These are phyloP conservation scores for Procambarus virginalis DNA, from an alignment of 1,140 invertebrate genomes.

Conservation along the genomic window DNA sequence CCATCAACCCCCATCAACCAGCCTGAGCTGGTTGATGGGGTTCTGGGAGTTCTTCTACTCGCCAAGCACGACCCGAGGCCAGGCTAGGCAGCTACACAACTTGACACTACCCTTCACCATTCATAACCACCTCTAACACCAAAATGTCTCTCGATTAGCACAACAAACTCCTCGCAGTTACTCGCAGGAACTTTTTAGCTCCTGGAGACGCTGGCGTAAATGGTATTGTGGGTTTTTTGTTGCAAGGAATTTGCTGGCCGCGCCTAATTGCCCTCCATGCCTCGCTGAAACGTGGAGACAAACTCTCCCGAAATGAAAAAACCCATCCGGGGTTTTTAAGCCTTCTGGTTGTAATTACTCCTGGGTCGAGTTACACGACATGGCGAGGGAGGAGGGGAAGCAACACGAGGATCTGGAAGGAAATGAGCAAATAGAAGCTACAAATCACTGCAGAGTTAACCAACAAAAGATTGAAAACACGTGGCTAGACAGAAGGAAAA, in stretches of 20 bases:
- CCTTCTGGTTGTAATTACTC: conserved; percentile 25
- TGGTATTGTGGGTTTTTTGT: conserved; percentile 16
- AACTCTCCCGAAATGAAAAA: not conserved
- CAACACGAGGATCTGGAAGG: no score
- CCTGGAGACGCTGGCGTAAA: conserved; percentile 20
- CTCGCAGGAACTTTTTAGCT: not conserved
- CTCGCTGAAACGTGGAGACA: conserved; percentile 20
- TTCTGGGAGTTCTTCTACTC: no score
- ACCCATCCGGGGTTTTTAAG: conserved; percentile 20
- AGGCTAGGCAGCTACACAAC: no score
- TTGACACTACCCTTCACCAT: not conserved
- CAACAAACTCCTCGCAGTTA: not conserved
- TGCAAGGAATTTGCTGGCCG: conserved; percentile 23
- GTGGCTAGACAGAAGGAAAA: no score
- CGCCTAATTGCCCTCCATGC: conserved; percentile 27
- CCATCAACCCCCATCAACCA: not conserved
- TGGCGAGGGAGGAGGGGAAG: not conserved
- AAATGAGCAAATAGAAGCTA: no score
- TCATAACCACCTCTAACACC: not conserved
- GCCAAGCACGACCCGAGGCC: no score
- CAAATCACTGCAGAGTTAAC: no score
- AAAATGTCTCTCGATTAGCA: not conserved
- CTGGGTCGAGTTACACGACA: no score
- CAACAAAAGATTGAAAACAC: no score
- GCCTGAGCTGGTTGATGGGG: no score